Percentiles rank a stretch among this genome's conserved stretches.
Conservation (phyloP, 2,888 invertebrate genomes). For the Mystacides longicornis region DNA sequence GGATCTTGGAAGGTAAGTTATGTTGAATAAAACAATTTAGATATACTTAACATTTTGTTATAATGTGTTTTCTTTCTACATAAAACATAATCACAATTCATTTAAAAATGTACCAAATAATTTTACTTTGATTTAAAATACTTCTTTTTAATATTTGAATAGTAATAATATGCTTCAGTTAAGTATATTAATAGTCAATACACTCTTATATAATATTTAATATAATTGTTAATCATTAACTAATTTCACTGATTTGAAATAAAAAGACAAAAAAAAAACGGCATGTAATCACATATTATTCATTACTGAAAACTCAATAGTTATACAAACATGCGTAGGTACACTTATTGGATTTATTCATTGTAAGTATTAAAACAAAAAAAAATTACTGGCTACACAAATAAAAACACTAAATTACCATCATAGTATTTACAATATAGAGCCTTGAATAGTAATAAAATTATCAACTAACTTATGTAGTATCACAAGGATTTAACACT, state of each 20-base stretch:
- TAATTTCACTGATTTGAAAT: background rate
- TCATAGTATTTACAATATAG: conserved; percentile 26
- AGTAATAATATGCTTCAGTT: conserved; percentile 17
- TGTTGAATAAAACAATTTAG: too few species aligned
- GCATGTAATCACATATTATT: conserved; percentile 2
- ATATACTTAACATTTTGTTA: conserved; percentile 27
- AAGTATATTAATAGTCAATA: conserved; percentile 9
- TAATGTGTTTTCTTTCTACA: conserved; percentile 25
- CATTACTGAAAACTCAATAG: conserved; percentile 17
- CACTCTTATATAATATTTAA: background rate
- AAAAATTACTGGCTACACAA: background rate
- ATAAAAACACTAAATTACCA: conserved; percentile 18
- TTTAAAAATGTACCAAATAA: conserved; percentile 26
- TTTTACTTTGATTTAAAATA: conserved; percentile 24
- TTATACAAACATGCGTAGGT: background rate
- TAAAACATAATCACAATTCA: conserved; percentile 25
- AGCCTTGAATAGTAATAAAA: conserved; percentile 24
- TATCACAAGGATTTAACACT: conserved; percentile 26
- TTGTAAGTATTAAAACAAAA: background rate
- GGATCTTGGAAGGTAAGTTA: too few species aligned
- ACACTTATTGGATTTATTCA: background rate
- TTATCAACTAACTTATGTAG: conserved; percentile 26
- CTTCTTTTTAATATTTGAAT: conserved; percentile 21
- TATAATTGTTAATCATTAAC: background rate
- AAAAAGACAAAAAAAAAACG: too few species aligned